These are phyloP conservation scores for Oenanthe oenanthe DNA, from an alignment of 2,113 vertebrate species.

Conservation along the genomic window DNA sequence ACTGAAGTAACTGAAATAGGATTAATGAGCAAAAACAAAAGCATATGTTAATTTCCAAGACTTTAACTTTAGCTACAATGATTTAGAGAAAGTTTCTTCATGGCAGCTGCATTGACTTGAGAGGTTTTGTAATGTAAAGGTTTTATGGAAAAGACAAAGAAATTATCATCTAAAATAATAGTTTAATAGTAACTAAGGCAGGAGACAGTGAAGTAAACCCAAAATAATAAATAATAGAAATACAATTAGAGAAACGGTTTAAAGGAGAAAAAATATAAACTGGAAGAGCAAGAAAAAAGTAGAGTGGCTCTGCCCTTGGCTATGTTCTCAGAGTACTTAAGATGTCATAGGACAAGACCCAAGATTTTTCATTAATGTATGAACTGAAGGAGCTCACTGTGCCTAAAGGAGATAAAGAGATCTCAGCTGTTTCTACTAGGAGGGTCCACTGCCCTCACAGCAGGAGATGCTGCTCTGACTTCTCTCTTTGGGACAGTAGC, in stretches of 20 bases:
- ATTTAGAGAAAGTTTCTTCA: background rate
- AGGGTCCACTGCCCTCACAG: background rate
- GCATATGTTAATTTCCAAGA: background rate
- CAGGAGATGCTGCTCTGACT: background rate
- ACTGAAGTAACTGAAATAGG: background rate
- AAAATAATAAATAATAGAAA: background rate
- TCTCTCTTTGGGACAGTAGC: background rate
- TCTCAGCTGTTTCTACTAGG: background rate
- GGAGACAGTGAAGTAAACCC: background rate
- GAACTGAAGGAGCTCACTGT: background rate
- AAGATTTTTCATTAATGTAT: background rate
- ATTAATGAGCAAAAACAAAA: background rate
- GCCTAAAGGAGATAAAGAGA: background rate
- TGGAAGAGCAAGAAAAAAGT: background rate
- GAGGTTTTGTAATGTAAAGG: background rate
- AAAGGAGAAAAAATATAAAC: background rate
- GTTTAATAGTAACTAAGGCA: background rate
- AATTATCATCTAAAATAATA: background rate
- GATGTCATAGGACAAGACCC: background rate
- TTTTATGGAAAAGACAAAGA: background rate
- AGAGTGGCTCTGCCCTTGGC: background rate
- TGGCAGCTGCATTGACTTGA: background rate
- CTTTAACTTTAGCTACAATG: background rate
- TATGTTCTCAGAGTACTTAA: background rate
- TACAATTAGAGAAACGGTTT: background rate